Conservation (phyloP, 92 coral and sea anemone genomes). For the Anthopleura xanthogrammica region DNA sequence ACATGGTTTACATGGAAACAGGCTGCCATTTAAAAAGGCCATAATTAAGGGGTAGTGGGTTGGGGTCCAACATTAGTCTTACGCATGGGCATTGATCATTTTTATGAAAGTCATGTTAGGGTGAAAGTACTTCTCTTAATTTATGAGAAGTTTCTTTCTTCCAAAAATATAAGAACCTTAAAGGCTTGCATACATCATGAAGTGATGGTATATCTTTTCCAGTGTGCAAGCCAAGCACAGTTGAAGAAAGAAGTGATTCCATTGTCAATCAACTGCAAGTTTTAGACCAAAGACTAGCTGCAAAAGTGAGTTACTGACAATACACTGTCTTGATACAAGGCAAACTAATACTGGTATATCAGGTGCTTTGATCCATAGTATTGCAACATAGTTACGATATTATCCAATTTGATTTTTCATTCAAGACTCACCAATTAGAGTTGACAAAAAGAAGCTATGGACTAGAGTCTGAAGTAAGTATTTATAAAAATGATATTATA, state of each 20-base stretch:
- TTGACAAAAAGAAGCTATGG: conserved; percentile 80
- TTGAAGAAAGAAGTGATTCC: conserved; percentile 96
- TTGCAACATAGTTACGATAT: neutral
- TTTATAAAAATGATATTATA: too few species aligned
- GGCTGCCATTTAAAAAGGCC: too few species aligned
- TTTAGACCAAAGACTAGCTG: conserved; percentile 93
- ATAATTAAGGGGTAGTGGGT: too few species aligned
- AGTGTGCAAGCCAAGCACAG: conserved; percentile 84
- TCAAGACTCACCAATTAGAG: conserved; percentile 91
- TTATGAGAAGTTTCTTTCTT: too few species aligned
- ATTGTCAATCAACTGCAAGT: conserved; percentile 81
- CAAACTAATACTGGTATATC: neutral
- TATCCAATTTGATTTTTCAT: neutral
- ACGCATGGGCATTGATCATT: neutral
- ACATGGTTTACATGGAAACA: too few species aligned
- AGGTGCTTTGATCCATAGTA: neutral
- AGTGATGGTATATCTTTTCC: neutral
- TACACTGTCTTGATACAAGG: neutral
- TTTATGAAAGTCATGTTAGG: neutral
- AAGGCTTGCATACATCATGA: too few species aligned
- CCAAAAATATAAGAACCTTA: too few species aligned
- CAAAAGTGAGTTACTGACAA: conserved; percentile 60
- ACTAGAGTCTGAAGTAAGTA: conserved; percentile 54
- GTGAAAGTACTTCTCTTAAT: neutral
- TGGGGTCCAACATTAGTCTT: neutral